Evolutionary conservation across 2,797 vertebrate genomes (phyloP), one percentile per base, ranked within the genome.

Genomic region (Remorina albescens): DNA sequence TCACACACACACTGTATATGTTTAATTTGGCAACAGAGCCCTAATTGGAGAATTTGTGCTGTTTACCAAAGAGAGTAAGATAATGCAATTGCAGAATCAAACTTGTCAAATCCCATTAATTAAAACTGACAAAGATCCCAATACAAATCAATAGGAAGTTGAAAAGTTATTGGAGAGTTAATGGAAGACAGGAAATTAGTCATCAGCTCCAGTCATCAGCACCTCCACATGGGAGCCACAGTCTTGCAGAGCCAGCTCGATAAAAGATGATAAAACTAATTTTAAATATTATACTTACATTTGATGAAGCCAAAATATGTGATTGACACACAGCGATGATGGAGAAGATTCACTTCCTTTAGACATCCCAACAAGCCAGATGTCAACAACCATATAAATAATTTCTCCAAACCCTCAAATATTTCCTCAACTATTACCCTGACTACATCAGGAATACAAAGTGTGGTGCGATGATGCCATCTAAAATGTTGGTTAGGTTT

Each of bases 71-170:
- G 70, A 51, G 21, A 80, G 59, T 23, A 21, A 78, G 72, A 72
- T 85, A 86, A 88, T 72, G 72, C 82, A 82, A 86, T 81, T 78
- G 36, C 76, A 76, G 80, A 88, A 90, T 85, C 90, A 88, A 89
- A 83, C 76, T 75, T 86, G 81, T 84, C 87, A 80, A 93, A 89
- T 88, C 77, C 83, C 51, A 79, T 81, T 89, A 88, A 93, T 93
- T 89, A 83, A 89, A 90, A 88, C 83, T 44, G 91, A 83, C 81
- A 92, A 82, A 84, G 72, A 57, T 37, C 70, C 87, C 86, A 77
- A 85, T 82, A 77, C 67, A 61, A 81, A 89, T 92, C 80, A 81
- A 84, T 84, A 57, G 30, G 66, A 67, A 9, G 54, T 47, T 7
- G 44, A 71, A 59, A 54, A 39, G 78, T 77, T 87, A 80, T 77